Evolutionary conservation across 2,113 vertebrate genomes (phyloP).

Genomic region (Corvus cornix): DNA sequence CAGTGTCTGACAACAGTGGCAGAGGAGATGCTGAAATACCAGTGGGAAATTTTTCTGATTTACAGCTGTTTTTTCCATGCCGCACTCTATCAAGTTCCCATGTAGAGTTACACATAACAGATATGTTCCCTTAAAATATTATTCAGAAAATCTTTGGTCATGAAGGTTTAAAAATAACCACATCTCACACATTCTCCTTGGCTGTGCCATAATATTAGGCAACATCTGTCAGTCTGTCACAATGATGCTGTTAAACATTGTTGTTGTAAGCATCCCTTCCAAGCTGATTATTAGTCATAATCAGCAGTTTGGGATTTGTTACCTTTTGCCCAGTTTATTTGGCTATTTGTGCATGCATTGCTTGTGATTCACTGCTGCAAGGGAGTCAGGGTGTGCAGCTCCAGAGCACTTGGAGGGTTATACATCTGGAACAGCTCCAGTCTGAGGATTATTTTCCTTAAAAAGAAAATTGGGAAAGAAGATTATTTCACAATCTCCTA

Average conservation of each 20-base stretch:
- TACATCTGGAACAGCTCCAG: not conserved
- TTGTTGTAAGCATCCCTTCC: not conserved
- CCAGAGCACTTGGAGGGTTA: not conserved
- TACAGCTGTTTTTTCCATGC: not conserved
- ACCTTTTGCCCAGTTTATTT: not conserved
- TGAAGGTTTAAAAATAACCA: not conserved
- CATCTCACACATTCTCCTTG: not conserved
- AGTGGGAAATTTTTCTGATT: not conserved
- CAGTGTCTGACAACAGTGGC: not conserved
- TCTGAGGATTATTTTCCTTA: not conserved
- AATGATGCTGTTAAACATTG: not conserved
- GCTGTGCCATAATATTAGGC: not conserved
- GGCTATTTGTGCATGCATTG: not conserved
- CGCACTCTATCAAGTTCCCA: not conserved
- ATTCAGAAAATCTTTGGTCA: not conserved
- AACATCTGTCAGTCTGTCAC: not conserved
- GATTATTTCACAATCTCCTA: not conserved
- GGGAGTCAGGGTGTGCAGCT: not conserved
- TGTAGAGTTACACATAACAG: not conserved
- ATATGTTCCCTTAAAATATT: not conserved
- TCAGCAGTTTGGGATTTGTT: constrained; percentile 11
- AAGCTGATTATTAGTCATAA: not conserved
- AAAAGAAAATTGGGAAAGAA: constrained; percentile 4
- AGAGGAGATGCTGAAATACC: not conserved
- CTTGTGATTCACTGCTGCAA: not conserved